Evolutionary conservation across 2,888 invertebrate species (phyloP).

Genomic region (Zaprionus bogoriensis): DNA sequence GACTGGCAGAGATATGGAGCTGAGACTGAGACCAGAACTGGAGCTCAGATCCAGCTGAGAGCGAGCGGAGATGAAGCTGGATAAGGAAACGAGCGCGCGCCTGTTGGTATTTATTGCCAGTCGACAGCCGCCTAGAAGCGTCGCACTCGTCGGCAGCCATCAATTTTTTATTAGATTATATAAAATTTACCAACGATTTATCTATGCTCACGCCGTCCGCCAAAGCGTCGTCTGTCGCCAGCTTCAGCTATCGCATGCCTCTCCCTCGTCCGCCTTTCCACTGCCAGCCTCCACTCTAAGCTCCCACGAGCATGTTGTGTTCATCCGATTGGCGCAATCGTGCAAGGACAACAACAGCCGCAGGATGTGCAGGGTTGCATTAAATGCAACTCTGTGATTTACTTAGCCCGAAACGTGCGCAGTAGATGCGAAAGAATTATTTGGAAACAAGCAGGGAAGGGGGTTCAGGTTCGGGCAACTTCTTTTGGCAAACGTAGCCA

Average conservation of each 20-base stretch:
- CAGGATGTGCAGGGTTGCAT: conserved; percentile 48
- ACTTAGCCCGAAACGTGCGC: conserved; percentile 8
- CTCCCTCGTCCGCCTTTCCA: background rate
- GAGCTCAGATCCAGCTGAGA: background rate
- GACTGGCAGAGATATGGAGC: too few species aligned
- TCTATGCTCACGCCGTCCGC: conserved; percentile 67
- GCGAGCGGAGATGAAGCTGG: background rate
- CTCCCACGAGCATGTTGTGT: conserved; percentile 4
- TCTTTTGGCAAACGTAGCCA: too few species aligned
- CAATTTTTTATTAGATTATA: conserved; percentile 79
- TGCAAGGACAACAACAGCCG: conserved; percentile 29
- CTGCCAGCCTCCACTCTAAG: background rate
- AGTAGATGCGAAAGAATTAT: background rate
- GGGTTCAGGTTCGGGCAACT: too few species aligned
- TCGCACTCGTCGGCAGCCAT: conserved; percentile 67
- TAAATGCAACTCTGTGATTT: conserved; percentile 50
- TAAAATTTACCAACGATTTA: conserved; percentile 78
- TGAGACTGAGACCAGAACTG: background rate
- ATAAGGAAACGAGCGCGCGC: conserved; percentile 5
- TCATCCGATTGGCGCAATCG: conserved; percentile 28
- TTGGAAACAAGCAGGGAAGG: too few species aligned
- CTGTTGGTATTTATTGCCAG: conserved; percentile 69
- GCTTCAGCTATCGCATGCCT: background rate
- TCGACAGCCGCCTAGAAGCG: conserved; percentile 42
- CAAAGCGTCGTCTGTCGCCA: conserved; percentile 37